phyloP scores from a whole-genome alignment of 2,797 vertebrate species.

The Silurus lanzhouensis region DNA sequence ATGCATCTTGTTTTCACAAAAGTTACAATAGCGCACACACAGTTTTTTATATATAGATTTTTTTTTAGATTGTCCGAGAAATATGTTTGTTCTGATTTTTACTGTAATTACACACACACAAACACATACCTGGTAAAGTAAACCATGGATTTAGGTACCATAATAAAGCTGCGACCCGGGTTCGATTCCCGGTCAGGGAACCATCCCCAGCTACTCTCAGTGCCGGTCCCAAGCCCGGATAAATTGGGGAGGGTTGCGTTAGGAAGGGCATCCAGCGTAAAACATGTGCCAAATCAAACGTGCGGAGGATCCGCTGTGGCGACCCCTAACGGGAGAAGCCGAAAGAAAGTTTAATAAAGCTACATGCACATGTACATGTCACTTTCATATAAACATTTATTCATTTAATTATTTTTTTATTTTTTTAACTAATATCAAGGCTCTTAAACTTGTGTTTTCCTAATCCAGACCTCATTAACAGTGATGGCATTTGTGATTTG shows the following conservation, averaged over 20 bases:
- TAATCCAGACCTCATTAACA: conserved; percentile 10
- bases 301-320: too few species aligned
- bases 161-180: not conserved
- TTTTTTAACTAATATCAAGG: not conserved
- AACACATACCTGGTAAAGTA: too few species aligned
- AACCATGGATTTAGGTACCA: not conserved
- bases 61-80: not conserved
- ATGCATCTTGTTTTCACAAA: not conserved
- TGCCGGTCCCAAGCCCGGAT: too few species aligned
- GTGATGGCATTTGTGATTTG: conserved; percentile 35
- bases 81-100: not conserved
- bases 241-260: too few species aligned
- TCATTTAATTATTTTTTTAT: not conserved
- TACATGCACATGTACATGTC: too few species aligned
- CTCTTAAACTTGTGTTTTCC: conserved; percentile 25
- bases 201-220: too few species aligned
- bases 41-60: not conserved
- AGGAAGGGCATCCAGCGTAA: too few species aligned
- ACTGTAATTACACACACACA: not conserved
- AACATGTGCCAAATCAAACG: too few species aligned
- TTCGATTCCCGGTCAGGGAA: too few species aligned
- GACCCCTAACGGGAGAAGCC: too few species aligned
- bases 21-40: too few species aligned
- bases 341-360: too few species aligned
- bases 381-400: not conserved